Percentiles rank a stretch among this genome's conserved stretches.
Conservation (phyloP, 2,888 invertebrate genomes). For the Drosophila borborema region DNA sequence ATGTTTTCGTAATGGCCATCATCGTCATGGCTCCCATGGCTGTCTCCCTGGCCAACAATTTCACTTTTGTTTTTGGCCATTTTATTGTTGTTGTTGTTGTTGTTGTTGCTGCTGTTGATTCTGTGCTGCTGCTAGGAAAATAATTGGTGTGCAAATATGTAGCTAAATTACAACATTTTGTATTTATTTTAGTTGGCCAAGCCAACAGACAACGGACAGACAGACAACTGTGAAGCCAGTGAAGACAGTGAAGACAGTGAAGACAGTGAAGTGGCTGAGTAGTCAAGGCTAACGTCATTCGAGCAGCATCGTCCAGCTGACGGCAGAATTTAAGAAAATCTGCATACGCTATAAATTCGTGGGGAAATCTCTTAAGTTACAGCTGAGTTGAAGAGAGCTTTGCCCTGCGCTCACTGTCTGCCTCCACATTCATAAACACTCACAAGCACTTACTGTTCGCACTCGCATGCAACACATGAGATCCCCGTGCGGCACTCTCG, state of each 20-base stretch:
- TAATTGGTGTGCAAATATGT: conserved; percentile 77
- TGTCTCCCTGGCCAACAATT: conserved; percentile 64
- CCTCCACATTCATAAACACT: conserved; percentile 44
- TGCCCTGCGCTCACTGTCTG: conserved; percentile 24
- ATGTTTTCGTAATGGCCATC: conserved; percentile 79
- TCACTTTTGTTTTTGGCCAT: conserved; percentile 69
- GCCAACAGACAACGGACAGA: conserved; percentile 24
- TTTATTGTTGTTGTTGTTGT: conserved; percentile 14
- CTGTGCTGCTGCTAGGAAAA: conserved; percentile 56
- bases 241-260: conserved; percentile 6
- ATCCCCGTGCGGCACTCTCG: conserved; percentile 30
- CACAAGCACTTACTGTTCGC: conserved; percentile 28
- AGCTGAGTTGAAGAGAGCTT: conserved; percentile 11
- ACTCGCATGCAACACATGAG: conserved; percentile 41
- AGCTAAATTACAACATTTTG: conserved; percentile 69
- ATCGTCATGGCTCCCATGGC: conserved; percentile 57
- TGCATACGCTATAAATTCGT: conserved; percentile 12
- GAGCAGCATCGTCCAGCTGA: conserved; percentile 11
- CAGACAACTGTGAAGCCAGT: too few species aligned
- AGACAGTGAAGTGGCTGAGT: conserved; percentile 10
- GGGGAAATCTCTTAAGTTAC: conserved; percentile 27
- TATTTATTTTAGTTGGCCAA: conserved; percentile 71
- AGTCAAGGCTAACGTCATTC: conserved; percentile 37
- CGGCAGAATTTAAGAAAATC: conserved; percentile 32
- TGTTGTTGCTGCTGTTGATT: conserved; percentile 4